Evolutionary conservation across 2,797 vertebrate species (phyloP).

Genomic region (Lagorchestes hirsutus): DNA sequence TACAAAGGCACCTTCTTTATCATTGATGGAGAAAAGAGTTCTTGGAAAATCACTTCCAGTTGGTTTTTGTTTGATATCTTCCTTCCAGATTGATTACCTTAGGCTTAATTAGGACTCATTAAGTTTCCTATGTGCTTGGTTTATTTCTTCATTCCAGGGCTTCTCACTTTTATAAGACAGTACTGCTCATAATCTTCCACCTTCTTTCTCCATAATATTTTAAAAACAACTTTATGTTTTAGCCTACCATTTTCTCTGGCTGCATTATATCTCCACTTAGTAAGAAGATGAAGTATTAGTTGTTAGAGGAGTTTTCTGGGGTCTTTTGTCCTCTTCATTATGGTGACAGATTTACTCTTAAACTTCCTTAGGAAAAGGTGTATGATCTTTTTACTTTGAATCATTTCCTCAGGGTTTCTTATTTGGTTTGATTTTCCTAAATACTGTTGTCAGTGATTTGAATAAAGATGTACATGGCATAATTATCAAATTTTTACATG

Average conservation of each 20-base stretch:
- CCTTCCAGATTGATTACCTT: neutral
- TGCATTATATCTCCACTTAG: neutral
- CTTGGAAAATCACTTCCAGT: neutral
- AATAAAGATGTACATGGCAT: conserved; percentile 37
- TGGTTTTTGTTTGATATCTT: neutral
- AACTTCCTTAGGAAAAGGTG: neutral
- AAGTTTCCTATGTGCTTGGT: neutral
- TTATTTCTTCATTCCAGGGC: neutral
- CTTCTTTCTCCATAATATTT: neutral
- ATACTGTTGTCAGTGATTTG: conserved; percentile 38
- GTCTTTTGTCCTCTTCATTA: neutral
- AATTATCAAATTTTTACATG: conserved; percentile 69
- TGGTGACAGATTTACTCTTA: neutral
- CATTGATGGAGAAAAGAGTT: neutral
- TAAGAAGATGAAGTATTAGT: neutral
- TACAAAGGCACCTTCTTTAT: neutral
- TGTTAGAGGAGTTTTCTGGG: neutral
- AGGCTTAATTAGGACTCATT: neutral
- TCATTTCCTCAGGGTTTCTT: neutral
- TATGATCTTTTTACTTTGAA: neutral
- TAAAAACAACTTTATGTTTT: neutral
- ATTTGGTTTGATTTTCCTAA: neutral
- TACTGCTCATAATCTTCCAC: neutral
- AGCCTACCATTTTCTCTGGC: neutral
- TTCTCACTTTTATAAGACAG: neutral